A percentile compares a stretch with the other conserved stretches of the same genome.
These are phyloP conservation scores for Typhlomys cinereus DNA, from an alignment of 2,113 vertebrate genomes.

Conservation along the genomic window DNA sequence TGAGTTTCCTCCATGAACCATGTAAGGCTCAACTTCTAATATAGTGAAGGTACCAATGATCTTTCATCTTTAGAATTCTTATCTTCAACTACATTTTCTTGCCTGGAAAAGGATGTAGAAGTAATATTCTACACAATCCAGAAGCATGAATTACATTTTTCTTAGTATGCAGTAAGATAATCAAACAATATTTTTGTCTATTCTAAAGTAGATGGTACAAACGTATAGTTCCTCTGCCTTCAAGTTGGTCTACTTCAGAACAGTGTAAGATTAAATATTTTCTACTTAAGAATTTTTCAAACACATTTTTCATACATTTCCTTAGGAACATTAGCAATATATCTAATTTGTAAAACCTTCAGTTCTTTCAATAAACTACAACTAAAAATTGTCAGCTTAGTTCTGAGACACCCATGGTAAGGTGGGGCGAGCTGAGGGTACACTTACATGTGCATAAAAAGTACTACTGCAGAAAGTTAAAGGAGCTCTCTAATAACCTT, in stretches of 20 bases:
- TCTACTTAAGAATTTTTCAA: constrained; percentile 4
- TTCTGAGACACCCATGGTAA: not conserved
- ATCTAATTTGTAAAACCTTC: constrained; percentile 2
- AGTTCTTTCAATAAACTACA: not conserved
- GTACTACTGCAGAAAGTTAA: not conserved
- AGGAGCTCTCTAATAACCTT: constrained; percentile 25
- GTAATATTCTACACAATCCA: not conserved
- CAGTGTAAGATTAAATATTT: not conserved
- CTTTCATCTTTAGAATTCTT: constrained; percentile 3
- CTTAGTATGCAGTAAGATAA: not conserved
- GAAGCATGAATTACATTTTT: not conserved
- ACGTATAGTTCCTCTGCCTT: not conserved
- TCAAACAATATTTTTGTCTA: not conserved
- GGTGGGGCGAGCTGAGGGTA: not conserved
- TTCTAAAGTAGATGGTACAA: not conserved
- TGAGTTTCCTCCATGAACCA: not conserved
- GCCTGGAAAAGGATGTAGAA: not conserved
- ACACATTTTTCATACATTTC: not conserved
- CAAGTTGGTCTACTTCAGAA: not conserved
- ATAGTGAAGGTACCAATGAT: not conserved
- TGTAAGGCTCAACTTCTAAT: not conserved
- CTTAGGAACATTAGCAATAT: not conserved
- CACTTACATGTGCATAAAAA: not conserved
- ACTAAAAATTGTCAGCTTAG: not conserved
- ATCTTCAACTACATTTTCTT: not conserved